phyloP scores from a whole-genome alignment of 1,140 invertebrate genomes.

The Euura lappo region DNA sequence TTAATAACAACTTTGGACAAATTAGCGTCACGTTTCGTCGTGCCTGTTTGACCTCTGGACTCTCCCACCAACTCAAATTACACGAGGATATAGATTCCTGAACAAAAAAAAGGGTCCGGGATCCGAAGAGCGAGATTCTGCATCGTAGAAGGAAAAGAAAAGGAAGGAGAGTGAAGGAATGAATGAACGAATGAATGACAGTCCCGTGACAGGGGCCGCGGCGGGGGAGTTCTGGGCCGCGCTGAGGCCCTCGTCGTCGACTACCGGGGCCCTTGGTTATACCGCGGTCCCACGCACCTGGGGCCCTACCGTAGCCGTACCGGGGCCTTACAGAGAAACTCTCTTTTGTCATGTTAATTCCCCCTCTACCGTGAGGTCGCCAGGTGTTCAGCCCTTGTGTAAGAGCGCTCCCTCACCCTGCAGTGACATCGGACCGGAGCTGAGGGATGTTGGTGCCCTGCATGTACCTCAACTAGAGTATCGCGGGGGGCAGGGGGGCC shows the following conservation, averaged over 20 bases:
- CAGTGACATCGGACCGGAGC: not conserved
- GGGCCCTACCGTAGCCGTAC: slow-evolving; percentile 34
- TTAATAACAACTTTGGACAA: no score
- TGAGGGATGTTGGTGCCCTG: slow-evolving; percentile 1
- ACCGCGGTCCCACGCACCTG: slow-evolving; percentile 56
- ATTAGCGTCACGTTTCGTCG: no score
- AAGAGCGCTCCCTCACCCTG: not conserved
- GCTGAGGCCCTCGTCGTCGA: slow-evolving; percentile 32
- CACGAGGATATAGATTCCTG: no score
- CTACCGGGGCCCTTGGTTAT: slow-evolving; percentile 45
- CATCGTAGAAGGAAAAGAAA: not conserved
- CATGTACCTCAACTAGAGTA: not conserved
- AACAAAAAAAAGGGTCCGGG: slow-evolving; percentile 7
- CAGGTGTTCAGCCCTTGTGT: slow-evolving; percentile 45
- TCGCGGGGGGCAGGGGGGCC: not conserved
- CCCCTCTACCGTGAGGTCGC: slow-evolving; percentile 32
- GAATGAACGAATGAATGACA: slow-evolving; percentile 7
- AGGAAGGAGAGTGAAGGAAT: not conserved
- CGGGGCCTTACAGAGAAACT: slow-evolving; percentile 34
- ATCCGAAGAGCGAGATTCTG: no score
- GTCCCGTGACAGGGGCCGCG: slow-evolving; percentile 23
- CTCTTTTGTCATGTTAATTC: slow-evolving; percentile 52
- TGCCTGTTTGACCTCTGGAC: no score
- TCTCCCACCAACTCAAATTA: no score
- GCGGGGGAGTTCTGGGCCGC: slow-evolving; percentile 52